Evolutionary conservation across 1,140 invertebrate genomes (phyloP), one percentile per base, ranked within the genome.

Genomic region (Drosophila seguyi): DNA sequence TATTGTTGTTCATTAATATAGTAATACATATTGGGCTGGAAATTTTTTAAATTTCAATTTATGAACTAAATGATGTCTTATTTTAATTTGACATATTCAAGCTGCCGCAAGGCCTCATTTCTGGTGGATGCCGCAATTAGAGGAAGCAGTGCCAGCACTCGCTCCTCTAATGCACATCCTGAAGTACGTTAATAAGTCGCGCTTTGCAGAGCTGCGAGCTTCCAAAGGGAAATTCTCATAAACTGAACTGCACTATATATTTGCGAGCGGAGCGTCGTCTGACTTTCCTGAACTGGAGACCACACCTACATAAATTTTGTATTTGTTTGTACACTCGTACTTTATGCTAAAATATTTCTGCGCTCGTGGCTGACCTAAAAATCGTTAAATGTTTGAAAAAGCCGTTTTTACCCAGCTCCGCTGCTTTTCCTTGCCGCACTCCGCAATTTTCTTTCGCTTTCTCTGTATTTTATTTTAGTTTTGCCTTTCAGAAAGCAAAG

Each of bases 151-250:
- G 29, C 45, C 20, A 29, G 44, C 48, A 52, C n/a, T 61, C 34
- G 68, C 47, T 56, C 67, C 77, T 47, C 76, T 84, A 84, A 84
- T 88, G 80, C 81, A 77, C 55, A 61, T 63, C 77, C 77, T 81
- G 85, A 88, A 88, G 84, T 84, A 80, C 87, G 85, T 81, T 88
- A 88, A 88, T 88, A 88, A 88, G 85, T 87, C 87, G 81, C 79
- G 75, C 75, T 58, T 75, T 86, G 74, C 57, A 50, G 75, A 77
- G 42, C 38, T 18, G 65, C 56, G 61, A 44, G 44, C 25, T 73
- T 81, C 59, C 63, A 68, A 65, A 56, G 67, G 62, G 78, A 86
- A 86, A 86, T 74, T 47, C 74, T 66, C 77, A 67, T 77, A 80
- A 77, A 77, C 79, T 63, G 74, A 74, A 73, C 72, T 67, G 25